A percentile compares a stretch with the other conserved stretches of the same genome.
Conservation (phyloP, 2,113 vertebrate genomes). For the Lonchura striata region DNA sequence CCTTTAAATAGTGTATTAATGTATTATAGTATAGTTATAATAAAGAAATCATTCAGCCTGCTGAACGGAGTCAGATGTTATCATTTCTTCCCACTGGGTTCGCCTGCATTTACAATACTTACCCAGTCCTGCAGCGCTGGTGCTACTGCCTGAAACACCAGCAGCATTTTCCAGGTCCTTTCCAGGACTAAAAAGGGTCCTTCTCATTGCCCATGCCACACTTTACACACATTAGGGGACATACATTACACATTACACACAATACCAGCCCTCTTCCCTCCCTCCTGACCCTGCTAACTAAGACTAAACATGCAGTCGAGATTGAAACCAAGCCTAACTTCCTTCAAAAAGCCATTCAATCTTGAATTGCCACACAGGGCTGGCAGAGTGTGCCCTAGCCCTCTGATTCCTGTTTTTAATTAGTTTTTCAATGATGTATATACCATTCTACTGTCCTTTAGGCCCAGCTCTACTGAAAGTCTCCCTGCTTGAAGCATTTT, state of each 20-base stretch:
- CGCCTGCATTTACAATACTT: not conserved
- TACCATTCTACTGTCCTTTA: not conserved
- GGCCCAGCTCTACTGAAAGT: not conserved
- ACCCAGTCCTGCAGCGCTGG: accelerated
- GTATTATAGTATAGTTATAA: no score
- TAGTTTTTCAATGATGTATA: not conserved
- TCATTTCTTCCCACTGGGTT: no score
- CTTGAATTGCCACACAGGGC: not conserved
- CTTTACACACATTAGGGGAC: not conserved
- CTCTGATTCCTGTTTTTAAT: not conserved
- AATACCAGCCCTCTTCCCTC: not conserved
- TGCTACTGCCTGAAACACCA: not conserved
- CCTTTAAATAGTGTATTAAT: no score
- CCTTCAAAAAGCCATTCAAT: not conserved
- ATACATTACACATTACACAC: no score
- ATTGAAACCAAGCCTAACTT: not conserved
- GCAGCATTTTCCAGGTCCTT: accelerated
- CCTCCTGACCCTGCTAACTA: not conserved
- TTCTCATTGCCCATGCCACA: accelerated
- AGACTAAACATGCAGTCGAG: accelerated
- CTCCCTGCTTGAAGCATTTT: not conserved
- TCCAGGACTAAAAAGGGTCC: not conserved
- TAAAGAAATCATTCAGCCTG: no score
- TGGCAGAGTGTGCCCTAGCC: not conserved
- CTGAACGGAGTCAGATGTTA: no score